phyloP scores from a whole-genome alignment of 2,888 invertebrate genomes.

The Adelognathus sp. region DNA sequence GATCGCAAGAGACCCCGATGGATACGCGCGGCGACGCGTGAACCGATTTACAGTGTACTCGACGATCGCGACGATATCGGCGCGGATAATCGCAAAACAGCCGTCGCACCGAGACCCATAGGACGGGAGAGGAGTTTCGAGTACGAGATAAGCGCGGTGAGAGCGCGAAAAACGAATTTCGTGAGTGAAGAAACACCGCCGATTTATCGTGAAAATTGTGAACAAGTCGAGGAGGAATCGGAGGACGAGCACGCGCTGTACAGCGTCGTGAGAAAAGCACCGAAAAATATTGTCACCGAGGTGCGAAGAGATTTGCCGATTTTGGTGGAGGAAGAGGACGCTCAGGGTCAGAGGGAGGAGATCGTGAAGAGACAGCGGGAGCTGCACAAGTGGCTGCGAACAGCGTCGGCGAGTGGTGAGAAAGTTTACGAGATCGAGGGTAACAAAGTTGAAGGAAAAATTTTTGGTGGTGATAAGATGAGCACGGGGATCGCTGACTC shows the following conservation, averaged over 20 bases:
- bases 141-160: conserved; percentile 42
- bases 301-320: conserved; percentile 50
- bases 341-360: conserved; percentile 42
- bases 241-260: conserved; percentile 70
- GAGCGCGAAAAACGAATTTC: not conserved
- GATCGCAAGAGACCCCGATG: conserved; percentile 67
- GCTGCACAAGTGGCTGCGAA: conserved; percentile 71
- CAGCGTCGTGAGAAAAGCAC: conserved; percentile 71
- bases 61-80: conserved; percentile 58
- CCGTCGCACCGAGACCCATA: conserved; percentile 47
- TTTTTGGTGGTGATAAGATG: conserved; percentile 6
- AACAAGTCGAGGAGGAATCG: conserved; percentile 37
- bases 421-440: not conserved
- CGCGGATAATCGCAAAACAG: not conserved
- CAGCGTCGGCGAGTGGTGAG: conserved; percentile 51
- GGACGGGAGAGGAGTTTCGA: conserved; percentile 62
- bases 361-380: conserved; percentile 63
- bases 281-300: conserved; percentile 55
- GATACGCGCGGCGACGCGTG: conserved; percentile 73
- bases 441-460: not conserved
- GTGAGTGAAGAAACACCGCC: conserved; percentile 1
- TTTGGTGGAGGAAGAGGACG: conserved; percentile 23
- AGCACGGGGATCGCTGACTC: not conserved
- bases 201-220: conserved; percentile 37
- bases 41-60: conserved; percentile 73